Conservation (phyloP, 2,888 invertebrate genomes). For the Zygogramma bicolorata region DNA sequence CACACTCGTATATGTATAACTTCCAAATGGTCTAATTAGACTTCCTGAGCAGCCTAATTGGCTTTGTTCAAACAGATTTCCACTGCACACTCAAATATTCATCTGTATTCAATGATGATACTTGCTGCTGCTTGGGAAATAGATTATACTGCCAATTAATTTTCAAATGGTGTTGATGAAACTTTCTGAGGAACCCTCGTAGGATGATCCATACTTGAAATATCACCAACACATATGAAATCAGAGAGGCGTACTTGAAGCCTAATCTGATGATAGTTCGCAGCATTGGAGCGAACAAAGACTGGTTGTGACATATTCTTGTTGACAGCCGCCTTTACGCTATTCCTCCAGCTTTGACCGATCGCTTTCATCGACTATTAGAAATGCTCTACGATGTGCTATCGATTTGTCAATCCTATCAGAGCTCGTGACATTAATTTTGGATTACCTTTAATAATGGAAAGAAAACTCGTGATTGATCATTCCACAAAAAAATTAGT, state of each 20-base stretch:
- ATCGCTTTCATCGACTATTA: conserved; percentile 46
- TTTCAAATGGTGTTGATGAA: not conserved
- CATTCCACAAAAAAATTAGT: conserved; percentile 24
- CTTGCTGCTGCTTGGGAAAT: too few relatives aligned
- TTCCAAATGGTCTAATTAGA: too few relatives aligned
- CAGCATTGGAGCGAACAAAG: conserved; percentile 17
- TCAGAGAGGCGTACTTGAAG: conserved; percentile 28
- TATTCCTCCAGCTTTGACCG: conserved; percentile 43
- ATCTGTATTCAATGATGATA: too few relatives aligned
- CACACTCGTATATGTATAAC: too few relatives aligned
- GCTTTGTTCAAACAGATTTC: too few relatives aligned
- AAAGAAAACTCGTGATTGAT: conserved; percentile 35
- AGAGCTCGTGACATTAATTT: not conserved
- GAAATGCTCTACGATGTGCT: conserved; percentile 36
- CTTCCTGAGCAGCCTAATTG: too few relatives aligned
- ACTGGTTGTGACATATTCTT: conserved; percentile 47
- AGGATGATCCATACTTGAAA: not conserved
- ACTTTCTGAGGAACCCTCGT: not conserved
- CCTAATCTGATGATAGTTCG: conserved; percentile 42
- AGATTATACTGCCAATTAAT: too few relatives aligned
- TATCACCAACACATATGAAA: conserved; percentile 21
- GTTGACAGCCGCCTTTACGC: conserved; percentile 49
- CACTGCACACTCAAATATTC: too few relatives aligned
- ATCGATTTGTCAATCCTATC: conserved; percentile 9
- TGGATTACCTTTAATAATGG: conserved; percentile 45